Evolutionary conservation across 2,797 vertebrate species (phyloP).

Genomic region (Petrocephalus schoutedeni): DNA sequence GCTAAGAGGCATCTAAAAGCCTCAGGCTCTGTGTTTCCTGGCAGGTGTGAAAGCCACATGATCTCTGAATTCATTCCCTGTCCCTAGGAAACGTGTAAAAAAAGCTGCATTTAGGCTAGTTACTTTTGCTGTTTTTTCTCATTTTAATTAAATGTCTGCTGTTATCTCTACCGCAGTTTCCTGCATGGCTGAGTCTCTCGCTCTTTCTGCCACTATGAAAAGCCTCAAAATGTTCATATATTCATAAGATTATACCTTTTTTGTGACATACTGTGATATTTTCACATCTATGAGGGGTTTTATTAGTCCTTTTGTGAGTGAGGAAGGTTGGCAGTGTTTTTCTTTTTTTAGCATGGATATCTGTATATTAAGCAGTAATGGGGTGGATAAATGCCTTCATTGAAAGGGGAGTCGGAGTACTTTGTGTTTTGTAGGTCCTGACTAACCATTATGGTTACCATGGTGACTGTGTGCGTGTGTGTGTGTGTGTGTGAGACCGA

Average conservation of each 20-base stretch:
- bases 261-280: background rate
- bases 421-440: background rate
- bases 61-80: background rate
- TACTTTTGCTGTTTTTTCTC: background rate
- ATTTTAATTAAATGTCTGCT: background rate
- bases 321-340: background rate
- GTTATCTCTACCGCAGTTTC: background rate
- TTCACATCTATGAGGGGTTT: background rate
- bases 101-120: background rate
- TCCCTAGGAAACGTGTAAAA: background rate
- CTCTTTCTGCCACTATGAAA: background rate
- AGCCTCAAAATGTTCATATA: background rate
- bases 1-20: background rate
- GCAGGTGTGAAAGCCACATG: background rate
- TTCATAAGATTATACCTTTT: background rate
- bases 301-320: background rate
- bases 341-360: background rate
- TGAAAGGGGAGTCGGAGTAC: background rate
- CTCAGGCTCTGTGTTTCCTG: background rate
- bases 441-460: constrained; percentile 7
- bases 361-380: constrained; percentile 8
- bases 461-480: background rate
- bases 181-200: background rate
- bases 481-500: background rate
- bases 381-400: constrained; percentile 11